phyloP scores from a whole-genome alignment of 2,888 invertebrate genomes.

The Ferrisia virgata region DNA sequence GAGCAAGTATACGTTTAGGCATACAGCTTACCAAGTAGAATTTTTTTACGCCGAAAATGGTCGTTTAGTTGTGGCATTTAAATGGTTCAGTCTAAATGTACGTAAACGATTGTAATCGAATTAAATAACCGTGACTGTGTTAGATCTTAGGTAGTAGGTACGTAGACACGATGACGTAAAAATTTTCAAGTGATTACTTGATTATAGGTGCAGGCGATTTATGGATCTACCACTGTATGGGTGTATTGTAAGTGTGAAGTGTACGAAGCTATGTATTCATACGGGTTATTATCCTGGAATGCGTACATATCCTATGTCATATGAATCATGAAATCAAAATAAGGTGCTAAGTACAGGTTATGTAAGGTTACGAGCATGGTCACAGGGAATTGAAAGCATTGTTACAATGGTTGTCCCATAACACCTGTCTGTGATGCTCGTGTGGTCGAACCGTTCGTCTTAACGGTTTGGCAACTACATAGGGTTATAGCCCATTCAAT shows the following conservation, averaged over 20 bases:
- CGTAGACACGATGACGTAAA: neutral
- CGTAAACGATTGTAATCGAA: neutral
- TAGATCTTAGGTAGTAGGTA: neutral
- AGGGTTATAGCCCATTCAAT: no score
- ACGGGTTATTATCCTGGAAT: neutral
- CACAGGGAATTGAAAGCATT: neutral
- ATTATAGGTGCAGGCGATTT: slow-evolving; percentile 5
- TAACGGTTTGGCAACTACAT: no score
- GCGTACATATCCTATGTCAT: neutral
- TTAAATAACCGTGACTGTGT: neutral
- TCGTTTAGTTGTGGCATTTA: neutral
- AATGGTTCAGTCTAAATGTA: no score
- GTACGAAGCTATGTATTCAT: neutral
- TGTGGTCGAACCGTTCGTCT: no score
- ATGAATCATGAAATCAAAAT: neutral
- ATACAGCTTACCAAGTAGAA: no score
- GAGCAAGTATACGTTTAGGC: neutral
- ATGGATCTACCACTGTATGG: neutral
- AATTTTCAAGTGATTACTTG: neutral
- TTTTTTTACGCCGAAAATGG: no score
- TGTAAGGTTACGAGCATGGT: neutral
- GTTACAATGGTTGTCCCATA: no score
- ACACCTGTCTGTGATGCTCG: no score
- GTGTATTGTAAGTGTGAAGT: neutral
- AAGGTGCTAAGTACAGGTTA: neutral